Base-by-base conservation (phyloP, 2,797 vertebrate genomes). In the Oryzias dopingdopingensis region DNA sequence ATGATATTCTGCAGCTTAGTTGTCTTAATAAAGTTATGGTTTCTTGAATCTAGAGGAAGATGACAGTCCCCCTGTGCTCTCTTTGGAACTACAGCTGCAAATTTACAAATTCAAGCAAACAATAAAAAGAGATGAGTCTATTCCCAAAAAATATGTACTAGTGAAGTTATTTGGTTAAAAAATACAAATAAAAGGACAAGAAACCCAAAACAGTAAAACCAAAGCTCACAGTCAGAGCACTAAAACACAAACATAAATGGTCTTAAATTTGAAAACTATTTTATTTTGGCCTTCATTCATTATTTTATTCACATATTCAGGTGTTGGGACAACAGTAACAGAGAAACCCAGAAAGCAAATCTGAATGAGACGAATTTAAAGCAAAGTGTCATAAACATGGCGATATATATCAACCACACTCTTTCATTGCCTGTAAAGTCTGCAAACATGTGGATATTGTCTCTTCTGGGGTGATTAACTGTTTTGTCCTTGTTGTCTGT, bases 251-350 rank as follows among this genome's bases (percentile, higher is more conserved):
- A 42, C 64, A 67, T 40, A 78, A 74, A 81, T 70, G 66, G 84
- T 82, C 88, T 86, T 86, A 84, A 77, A 67, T n/a, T 37, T 75
- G 26, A 59, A 78, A 18, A 62, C 64, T 40, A 32, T 54, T 42
- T 81, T 65, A 64, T 41, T 62, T 73, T 37, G 32, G 52, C 58
- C 55, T 54, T 64, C 10, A 41, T 4, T 69, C 72, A 20, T 15
- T 60, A 46, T 65, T 65, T 59, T 4, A 60, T 18, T 65, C n/a
- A 47, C 16, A 1, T 42, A 40, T 67, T 64, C 58, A 52, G 53
- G 64, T 55, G 58, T 37, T 37, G 54, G 59, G 50, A 56, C 44
- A 62, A 14, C 6, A 37, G 53, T 75, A 18, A 24, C 41, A 51
- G 60, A 70, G 72, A 49, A 58, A 52, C 42, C 0, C 54, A 44